Evolutionary conservation across 2,113 vertebrate genomes (phyloP), one percentile per base, ranked within the genome.

Genomic region (Campylomormyrus tamandua): DNA sequence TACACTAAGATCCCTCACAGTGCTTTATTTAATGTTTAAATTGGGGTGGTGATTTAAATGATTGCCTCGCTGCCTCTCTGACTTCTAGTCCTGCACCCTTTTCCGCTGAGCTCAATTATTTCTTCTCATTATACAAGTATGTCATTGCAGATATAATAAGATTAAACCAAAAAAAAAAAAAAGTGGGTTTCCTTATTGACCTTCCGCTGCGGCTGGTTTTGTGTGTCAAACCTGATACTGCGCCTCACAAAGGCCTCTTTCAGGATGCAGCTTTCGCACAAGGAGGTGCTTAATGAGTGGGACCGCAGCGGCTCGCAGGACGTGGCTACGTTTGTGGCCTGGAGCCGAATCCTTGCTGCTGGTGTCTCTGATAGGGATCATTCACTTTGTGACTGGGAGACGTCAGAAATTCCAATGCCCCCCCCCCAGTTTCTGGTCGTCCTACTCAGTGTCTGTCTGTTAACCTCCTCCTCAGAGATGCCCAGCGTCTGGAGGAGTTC

Each of bases 401-500:
- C 27, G 10, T 70, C 62, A 31, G n/a, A 70, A 13, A 70, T 13
- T 31, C 10, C 62, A 11, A 13, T 42, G 39, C 62, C 27, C 58
- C 62, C 62, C 9, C 24, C 58, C 6, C 6, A 24, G 24, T n/a
- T 62, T 62, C 58, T 62, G 58, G 58, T 53, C 7, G 9, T 56
- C 52, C 35, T 58, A 10, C n/a, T 27, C 5, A 0, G 13, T 27
- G 45, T 80, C 15, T 90, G 45, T 84, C 27, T 52, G 91, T 90
- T 8, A 15, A 19, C 91, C 93, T 90, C 11, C 92, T 91, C 39
- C 84, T 89, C 89, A 99, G 98, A 94, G 98, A 99, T 94, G 98
- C 98, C 80, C 97, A 98, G 91, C 98, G 96, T 90, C 96, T 99
- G 49, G 97, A 99, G 93, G 96, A 98, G 91, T 99, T 98, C 94